A percentile compares a stretch with the other conserved stretches of the same genome.
phyloP scores from a whole-genome alignment of 2,888 invertebrate genomes.

The Luperina nickerlii region DNA sequence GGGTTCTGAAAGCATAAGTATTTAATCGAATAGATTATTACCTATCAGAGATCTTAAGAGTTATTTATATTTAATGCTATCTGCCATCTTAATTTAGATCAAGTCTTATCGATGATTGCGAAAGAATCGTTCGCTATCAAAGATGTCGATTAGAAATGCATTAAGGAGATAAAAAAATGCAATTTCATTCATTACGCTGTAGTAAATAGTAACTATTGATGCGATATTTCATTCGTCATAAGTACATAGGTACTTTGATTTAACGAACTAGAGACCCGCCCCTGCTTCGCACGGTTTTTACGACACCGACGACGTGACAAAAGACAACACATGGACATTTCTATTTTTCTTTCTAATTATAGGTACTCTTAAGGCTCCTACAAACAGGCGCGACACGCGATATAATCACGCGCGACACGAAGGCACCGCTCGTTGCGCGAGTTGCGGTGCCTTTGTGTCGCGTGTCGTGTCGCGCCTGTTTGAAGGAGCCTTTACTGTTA shows the following conservation, averaged over 20 bases:
- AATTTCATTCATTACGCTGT: slow-evolving; percentile 13
- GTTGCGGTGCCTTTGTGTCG: too few species aligned
- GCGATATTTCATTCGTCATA: slow-evolving; percentile 19
- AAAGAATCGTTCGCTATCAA: slow-evolving; percentile 13
- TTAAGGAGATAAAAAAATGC: slow-evolving; percentile 39
- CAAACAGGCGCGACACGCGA: too few species aligned
- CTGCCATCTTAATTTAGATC: slow-evolving; percentile 38
- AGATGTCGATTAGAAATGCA: slow-evolving; percentile 44
- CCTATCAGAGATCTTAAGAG: slow-evolving; percentile 32
- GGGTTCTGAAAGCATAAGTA: slow-evolving; percentile 1
- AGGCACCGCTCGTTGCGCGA: too few species aligned
- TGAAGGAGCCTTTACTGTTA: too few species aligned
- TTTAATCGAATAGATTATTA: slow-evolving; percentile 32
- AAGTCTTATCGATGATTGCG: slow-evolving; percentile 28
- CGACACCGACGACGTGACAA: too few species aligned
- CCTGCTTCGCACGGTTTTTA: not conserved
- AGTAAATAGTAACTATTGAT: not conserved
- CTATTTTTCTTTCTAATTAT: too few species aligned
- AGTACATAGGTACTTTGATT: not conserved
- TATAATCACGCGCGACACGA: too few species aligned
- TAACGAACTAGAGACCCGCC: not conserved
- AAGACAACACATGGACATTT: not conserved
- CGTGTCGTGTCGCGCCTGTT: too few species aligned
- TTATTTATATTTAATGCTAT: slow-evolving; percentile 49
- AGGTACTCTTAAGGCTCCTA: too few species aligned